Percentiles rank a stretch among this genome's conserved stretches.
phyloP scores from a whole-genome alignment of 2,797 vertebrate species.

The Mus minutoides region DNA sequence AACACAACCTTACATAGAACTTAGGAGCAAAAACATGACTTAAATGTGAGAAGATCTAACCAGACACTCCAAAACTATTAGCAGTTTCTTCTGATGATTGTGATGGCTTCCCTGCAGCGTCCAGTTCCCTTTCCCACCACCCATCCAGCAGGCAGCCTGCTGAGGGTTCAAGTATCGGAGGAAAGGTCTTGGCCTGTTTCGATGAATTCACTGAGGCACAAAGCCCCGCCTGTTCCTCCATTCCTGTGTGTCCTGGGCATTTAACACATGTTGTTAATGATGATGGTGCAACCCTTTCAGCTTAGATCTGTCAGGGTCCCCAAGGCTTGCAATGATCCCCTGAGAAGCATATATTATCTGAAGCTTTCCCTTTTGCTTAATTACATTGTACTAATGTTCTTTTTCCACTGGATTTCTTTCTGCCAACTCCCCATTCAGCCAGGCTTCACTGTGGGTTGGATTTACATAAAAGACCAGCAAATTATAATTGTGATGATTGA shows the following conservation, averaged over 20 bases:
- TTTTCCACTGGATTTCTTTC: constrained; percentile 66
- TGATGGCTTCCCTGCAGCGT: not conserved
- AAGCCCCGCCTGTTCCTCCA: constrained; percentile 33
- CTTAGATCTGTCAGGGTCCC: constrained; percentile 51
- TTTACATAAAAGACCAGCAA: constrained; percentile 81
- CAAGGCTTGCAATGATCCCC: constrained; percentile 54
- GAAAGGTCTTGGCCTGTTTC: constrained; percentile 5
- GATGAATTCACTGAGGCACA: constrained; percentile 6
- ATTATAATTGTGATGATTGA: constrained; percentile 84
- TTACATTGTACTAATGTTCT: constrained; percentile 80
- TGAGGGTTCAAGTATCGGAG: not conserved
- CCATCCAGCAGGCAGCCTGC: not conserved
- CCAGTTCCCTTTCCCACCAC: not conserved
- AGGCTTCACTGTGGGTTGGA: constrained; percentile 71
- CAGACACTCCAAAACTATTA: not conserved
- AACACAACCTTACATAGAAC: not conserved
- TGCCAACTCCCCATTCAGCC: constrained; percentile 72
- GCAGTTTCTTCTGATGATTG: not conserved
- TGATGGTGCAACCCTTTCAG: constrained; percentile 72
- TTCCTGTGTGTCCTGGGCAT: constrained; percentile 56
- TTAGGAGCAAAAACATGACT: not conserved
- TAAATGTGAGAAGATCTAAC: not conserved
- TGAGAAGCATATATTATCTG: constrained; percentile 69
- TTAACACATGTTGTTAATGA: constrained; percentile 77
- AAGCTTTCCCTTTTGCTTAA: constrained; percentile 81